phyloP scores from a whole-genome alignment of 2,113 vertebrate species.

The Arvicanthis niloticus region DNA sequence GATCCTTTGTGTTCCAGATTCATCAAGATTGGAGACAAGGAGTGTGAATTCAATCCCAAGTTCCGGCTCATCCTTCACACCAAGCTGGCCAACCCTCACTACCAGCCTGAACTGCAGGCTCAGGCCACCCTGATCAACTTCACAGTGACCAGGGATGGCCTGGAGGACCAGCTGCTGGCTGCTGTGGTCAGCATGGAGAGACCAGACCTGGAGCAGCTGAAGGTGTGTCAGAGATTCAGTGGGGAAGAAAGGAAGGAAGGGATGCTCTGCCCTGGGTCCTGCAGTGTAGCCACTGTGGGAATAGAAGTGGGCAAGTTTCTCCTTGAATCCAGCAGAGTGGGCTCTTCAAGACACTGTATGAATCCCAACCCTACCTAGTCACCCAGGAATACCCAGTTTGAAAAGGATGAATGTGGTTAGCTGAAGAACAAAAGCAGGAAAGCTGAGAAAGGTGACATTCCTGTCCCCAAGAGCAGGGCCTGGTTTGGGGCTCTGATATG shows the following conservation, averaged over 20 bases:
- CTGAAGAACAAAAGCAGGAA: neutral
- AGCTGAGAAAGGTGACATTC: neutral
- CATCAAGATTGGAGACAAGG: slow-evolving; percentile 96
- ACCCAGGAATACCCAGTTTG: neutral
- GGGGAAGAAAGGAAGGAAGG: neutral
- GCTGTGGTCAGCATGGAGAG: slow-evolving; percentile 95
- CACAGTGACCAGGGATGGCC: slow-evolving; percentile 93
- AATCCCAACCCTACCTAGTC: neutral
- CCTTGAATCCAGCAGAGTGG: neutral
- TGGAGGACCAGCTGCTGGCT: slow-evolving; percentile 97
- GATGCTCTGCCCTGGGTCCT: neutral
- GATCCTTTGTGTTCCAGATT: slow-evolving; percentile 86
- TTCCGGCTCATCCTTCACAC: slow-evolving; percentile 98
- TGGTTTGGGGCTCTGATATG: neutral
- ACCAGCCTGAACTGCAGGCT: slow-evolving; percentile 97
- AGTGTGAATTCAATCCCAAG: slow-evolving; percentile 93
- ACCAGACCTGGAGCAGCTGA: slow-evolving; percentile 96
- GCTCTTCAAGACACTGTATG: neutral
- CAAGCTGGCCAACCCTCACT: slow-evolving; percentile 96
- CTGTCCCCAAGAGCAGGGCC: neutral
- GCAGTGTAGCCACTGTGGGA: neutral
- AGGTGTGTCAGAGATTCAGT: slow-evolving; percentile 85
- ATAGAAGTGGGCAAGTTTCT: neutral
- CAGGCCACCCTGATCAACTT: slow-evolving; percentile 98
- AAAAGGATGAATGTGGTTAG: neutral